Evolutionary conservation across 2,888 invertebrate genomes (phyloP).

Genomic region (Cataglyphis altisquamis): DNA sequence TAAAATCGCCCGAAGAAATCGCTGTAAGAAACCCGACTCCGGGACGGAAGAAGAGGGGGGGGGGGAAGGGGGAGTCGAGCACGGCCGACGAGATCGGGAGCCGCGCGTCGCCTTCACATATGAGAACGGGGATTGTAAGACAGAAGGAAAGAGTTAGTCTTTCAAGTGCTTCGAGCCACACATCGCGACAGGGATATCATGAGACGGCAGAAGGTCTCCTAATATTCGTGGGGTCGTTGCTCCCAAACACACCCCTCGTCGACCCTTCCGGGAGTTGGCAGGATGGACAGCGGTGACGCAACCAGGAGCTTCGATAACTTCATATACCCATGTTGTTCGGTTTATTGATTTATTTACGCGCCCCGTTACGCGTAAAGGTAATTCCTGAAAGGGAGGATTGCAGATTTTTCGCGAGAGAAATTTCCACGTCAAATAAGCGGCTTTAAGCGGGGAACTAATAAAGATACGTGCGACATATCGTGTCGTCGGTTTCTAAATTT

Average conservation of each 20-base stretch:
- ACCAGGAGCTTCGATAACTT: background rate
- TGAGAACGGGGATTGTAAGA: conserved; percentile 58
- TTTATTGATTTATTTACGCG: conserved; percentile 43
- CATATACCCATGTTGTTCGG: conserved; percentile 9
- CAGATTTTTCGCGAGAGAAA: background rate
- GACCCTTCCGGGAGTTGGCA: conserved; percentile 2
- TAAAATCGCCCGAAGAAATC: conserved; percentile 60
- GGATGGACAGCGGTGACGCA: conserved; percentile 32
- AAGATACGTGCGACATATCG: too few relatives aligned
- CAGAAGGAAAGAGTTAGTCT: conserved; percentile 84
- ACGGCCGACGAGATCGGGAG: background rate
- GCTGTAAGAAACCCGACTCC: conserved; percentile 28
- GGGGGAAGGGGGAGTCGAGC: background rate
- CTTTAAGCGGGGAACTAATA: background rate
- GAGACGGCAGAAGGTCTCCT: conserved; percentile 79
- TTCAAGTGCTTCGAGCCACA: conserved; percentile 86
- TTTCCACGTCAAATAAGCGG: background rate
- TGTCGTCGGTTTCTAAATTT: background rate
- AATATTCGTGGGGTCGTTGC: conserved; percentile 80
- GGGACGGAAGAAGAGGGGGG: background rate
- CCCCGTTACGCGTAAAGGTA: conserved; percentile 1
- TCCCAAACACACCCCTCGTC: conserved; percentile 61
- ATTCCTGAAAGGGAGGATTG: background rate
- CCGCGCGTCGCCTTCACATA: conserved; percentile 67
- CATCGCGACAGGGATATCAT: conserved; percentile 82